Evolutionary conservation across 2,888 invertebrate species (phyloP).

Genomic region (Agapostemon virescens): DNA sequence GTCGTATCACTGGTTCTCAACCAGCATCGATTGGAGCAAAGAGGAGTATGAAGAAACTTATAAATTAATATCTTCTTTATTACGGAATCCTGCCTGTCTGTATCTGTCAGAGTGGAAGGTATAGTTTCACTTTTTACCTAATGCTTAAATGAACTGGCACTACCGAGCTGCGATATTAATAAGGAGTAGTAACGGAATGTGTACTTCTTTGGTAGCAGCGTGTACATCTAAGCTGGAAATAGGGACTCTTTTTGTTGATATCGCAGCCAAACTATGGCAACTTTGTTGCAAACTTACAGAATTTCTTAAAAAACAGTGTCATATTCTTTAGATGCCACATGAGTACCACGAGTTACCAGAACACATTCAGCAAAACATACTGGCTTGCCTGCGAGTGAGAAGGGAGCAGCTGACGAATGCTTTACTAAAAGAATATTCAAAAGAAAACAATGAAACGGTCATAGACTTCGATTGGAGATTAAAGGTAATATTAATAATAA

Average conservation of each 20-base stretch:
- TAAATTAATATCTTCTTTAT: constrained; percentile 65
- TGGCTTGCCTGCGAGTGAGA: constrained; percentile 71
- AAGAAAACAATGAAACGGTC: constrained; percentile 76
- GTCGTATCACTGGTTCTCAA: constrained; percentile 69
- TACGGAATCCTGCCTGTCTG: constrained; percentile 71
- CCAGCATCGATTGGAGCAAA: constrained; percentile 71
- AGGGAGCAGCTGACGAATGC: constrained; percentile 71
- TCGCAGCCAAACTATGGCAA: too few relatives aligned
- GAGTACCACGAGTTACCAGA: constrained; percentile 74
- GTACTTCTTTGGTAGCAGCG: too few relatives aligned
- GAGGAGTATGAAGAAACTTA: constrained; percentile 70
- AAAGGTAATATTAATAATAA: constrained; percentile 78
- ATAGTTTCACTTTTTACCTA: neutral
- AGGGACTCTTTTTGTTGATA: too few relatives aligned
- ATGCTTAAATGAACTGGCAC: too few relatives aligned
- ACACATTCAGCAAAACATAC: constrained; percentile 68
- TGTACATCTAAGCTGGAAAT: too few relatives aligned
- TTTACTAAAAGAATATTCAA: constrained; percentile 70
- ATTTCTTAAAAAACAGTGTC: too few relatives aligned
- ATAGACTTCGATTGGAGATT: constrained; percentile 82
- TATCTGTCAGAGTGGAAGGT: constrained; percentile 74
- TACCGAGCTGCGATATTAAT: too few relatives aligned
- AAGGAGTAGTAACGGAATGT: too few relatives aligned
- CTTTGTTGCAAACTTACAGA: too few relatives aligned
- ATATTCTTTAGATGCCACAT: constrained; percentile 76